These are phyloP conservation scores for Odontomyia ornata DNA, from an alignment of 2,888 invertebrate genomes.

Conservation along the genomic window DNA sequence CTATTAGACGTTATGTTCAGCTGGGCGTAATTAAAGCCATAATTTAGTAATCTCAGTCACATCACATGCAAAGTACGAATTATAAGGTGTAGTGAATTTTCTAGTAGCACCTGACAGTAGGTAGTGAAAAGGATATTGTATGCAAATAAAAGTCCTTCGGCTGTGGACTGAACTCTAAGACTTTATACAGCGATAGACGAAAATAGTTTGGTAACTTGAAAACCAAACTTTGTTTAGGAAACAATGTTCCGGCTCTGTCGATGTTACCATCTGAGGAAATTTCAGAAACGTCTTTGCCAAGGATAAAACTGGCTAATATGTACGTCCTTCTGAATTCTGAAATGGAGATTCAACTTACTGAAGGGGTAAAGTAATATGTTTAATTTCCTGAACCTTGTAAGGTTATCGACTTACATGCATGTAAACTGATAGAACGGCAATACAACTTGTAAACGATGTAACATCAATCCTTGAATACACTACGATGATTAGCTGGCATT, in stretches of 20 bases:
- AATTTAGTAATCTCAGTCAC: slow-evolving; percentile 48
- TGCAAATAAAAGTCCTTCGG: slow-evolving; percentile 28
- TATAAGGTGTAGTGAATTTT: slow-evolving; percentile 44
- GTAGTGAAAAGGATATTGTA: slow-evolving; percentile 22
- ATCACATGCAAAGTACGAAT: slow-evolving; percentile 49
- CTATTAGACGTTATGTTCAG: slow-evolving; percentile 1
- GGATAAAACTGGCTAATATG: too few species aligned
- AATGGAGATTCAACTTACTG: too few species aligned
- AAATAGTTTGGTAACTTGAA: slow-evolving; percentile 11
- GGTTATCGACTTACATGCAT: too few species aligned
- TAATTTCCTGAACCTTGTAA: background rate
- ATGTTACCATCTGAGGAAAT: slow-evolving; percentile 7
- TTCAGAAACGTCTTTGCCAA: background rate
- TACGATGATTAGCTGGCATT: background rate
- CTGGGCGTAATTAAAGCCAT: slow-evolving; percentile 47
- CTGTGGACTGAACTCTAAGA: background rate
- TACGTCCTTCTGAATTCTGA: too few species aligned
- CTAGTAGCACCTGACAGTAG: slow-evolving; percentile 5
- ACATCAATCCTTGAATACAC: slow-evolving; percentile 5
- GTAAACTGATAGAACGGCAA: too few species aligned
- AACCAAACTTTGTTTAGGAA: background rate
- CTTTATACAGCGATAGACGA: background rate
- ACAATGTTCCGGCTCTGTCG: background rate
- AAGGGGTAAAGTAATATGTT: background rate
- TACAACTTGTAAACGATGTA: background rate